Evolutionary conservation across 2,888 invertebrate genomes (phyloP), one percentile per base, ranked within the genome.

Genomic region (Pachycephus smyrnensis): DNA sequence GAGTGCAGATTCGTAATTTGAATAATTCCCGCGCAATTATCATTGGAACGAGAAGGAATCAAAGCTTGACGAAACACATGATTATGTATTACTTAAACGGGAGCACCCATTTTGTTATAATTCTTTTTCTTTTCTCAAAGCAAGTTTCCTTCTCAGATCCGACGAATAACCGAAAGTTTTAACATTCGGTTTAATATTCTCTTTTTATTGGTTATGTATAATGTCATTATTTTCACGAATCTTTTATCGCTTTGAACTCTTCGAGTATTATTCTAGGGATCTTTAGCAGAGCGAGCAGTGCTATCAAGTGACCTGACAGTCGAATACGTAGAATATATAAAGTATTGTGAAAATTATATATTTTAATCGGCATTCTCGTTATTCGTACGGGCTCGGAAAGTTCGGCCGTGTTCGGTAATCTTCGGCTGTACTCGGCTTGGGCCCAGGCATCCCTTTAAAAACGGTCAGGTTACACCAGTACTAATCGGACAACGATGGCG

Each of bases 291-390:
- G 82, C 77, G 84, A 86, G 88, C 86, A 89, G 86, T 86, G 89
- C 90, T 90, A 90, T 90, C 83, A 86, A 86, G 90, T 87, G 89
- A 89, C 89, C 90, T 89, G 89, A 89, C 82, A 55, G 55, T 55
- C 55, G 1, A 55, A 23, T 55, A 55, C 23, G 55, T 55, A 55
- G 23, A 55, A 23, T 23, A 55, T 55, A 9, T 55, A 55, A 55
- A 55, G 23, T 55, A 23, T 9, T 23, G 6, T 23, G 55, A 55
- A 55, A 55, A 55, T 55, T 23, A 55, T 23, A 23, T 55, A 55
- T 23, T 55, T 55, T 55, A 55, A 55, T 23, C 55, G 55, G 55
- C 0, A 9, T 55, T 23, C 23, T 55, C 23, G 23, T 55, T 2
- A 55, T 9, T 55, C 55, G 0, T 55, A 55, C 23, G 23, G 55